A percentile compares a stretch with the other conserved stretches of the same genome.
These are phyloP conservation scores for Drosophila bunnanda DNA, from an alignment of 2,888 invertebrate species.

Conservation along the genomic window DNA sequence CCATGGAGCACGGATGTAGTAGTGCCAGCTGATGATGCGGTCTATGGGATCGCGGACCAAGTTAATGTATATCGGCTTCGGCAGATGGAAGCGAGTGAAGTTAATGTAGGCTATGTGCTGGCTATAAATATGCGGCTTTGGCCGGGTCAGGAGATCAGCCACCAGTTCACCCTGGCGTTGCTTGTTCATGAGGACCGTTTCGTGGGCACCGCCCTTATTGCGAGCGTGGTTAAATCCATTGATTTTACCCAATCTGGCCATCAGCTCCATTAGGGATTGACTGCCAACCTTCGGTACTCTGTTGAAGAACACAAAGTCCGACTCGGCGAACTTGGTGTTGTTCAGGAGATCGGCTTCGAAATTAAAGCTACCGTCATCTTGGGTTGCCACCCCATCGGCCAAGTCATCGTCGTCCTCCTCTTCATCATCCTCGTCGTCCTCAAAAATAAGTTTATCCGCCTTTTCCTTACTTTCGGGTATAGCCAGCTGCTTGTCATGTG, in stretches of 20 bases:
- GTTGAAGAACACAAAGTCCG: slow-evolving; percentile 93
- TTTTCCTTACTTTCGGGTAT: slow-evolving; percentile 33
- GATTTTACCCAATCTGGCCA: slow-evolving; percentile 87
- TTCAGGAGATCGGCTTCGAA: slow-evolving; percentile 73
- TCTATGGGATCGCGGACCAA: slow-evolving; percentile 95
- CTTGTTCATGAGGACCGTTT: slow-evolving; percentile 91
- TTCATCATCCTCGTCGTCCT: slow-evolving; percentile 16
- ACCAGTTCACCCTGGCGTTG: slow-evolving; percentile 91
- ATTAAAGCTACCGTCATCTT: slow-evolving; percentile 40
- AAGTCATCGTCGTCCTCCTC: slow-evolving; percentile 31
- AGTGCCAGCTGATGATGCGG: slow-evolving; percentile 95
- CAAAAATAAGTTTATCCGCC: background rate
- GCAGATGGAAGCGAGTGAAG: slow-evolving; percentile 91
- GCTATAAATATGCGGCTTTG: slow-evolving; percentile 92
- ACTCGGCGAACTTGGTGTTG: slow-evolving; percentile 83
- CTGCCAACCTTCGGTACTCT: slow-evolving; percentile 96
- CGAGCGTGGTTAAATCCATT: slow-evolving; percentile 86
- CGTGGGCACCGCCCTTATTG: slow-evolving; percentile 92
- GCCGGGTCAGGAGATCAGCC: slow-evolving; percentile 87
- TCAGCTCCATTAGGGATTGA: slow-evolving; percentile 94
- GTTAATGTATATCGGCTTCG: slow-evolving; percentile 95
- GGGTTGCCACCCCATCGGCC: slow-evolving; percentile 29
- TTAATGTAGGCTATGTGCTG: slow-evolving; percentile 96
- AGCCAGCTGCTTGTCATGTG: slow-evolving; percentile 59
- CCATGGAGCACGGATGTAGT: slow-evolving; percentile 95